Percentiles rank a stretch among this genome's conserved stretches.
These are phyloP conservation scores for Montipora capitata DNA, from an alignment of 92 coral and sea anemone species.

Conservation along the genomic window DNA sequence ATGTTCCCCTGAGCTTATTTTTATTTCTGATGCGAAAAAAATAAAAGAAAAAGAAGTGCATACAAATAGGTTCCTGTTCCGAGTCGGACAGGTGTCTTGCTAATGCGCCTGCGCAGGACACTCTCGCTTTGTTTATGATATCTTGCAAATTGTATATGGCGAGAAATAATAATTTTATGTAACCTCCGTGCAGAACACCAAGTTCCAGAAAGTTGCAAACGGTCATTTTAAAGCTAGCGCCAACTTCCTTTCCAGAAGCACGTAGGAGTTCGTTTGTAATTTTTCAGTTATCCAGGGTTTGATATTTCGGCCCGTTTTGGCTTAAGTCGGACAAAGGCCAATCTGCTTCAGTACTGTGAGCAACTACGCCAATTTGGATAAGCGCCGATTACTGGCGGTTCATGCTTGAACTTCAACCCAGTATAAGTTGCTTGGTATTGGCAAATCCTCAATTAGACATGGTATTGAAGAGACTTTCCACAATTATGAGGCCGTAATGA, in stretches of 20 bases:
- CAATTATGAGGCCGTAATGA: conserved; percentile 14
- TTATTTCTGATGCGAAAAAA: conserved; percentile 31
- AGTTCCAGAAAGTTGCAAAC: conserved; percentile 9
- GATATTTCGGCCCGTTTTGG: neutral
- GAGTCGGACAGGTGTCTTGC: conserved; percentile 40
- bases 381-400: conserved; percentile 34
- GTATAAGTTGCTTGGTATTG: neutral
- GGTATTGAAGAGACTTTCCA: conserved; percentile 3
- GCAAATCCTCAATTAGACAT: neutral
- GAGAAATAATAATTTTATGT: conserved; percentile 12
- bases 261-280: neutral
- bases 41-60: conserved; percentile 23
- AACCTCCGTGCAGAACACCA: conserved; percentile 42
- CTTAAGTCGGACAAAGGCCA: neutral
- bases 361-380: conserved; percentile 6
- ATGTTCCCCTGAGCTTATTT: conserved; percentile 26
- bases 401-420: conserved; percentile 1
- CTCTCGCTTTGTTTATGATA: conserved; percentile 29
- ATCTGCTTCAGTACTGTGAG: neutral
- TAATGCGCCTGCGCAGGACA: conserved; percentile 37
- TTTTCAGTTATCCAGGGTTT: neutral
- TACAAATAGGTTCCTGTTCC: conserved; percentile 5
- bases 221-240: neutral
- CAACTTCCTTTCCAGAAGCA: neutral
- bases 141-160: conserved; percentile 25